phyloP scores from a whole-genome alignment of 2,797 vertebrate species.

The Rhodeus uyekii region DNA sequence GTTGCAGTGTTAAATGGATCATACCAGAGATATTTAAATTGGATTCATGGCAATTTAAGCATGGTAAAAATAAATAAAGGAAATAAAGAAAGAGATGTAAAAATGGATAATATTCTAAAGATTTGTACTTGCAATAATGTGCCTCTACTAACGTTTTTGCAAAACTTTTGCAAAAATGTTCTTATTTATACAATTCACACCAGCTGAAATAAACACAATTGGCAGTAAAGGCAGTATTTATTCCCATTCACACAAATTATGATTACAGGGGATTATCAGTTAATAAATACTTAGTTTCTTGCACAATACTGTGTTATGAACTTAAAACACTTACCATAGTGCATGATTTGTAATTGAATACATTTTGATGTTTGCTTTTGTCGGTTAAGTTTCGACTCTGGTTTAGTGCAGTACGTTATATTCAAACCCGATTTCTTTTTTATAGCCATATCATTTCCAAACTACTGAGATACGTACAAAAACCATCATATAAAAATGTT shows the following conservation, averaged over 20 bases:
- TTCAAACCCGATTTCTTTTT: background rate
- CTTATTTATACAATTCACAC: background rate
- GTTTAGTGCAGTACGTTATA: background rate
- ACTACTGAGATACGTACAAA: background rate
- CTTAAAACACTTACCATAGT: background rate
- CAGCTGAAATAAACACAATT: background rate
- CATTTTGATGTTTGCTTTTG: background rate
- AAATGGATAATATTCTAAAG: background rate
- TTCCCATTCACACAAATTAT: background rate
- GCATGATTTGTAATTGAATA: background rate
- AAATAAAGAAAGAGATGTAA: background rate
- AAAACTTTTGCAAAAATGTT: background rate
- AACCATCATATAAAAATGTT: background rate
- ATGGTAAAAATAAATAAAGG: background rate
- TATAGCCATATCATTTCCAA: background rate
- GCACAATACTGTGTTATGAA: background rate
- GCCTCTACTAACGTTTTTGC: background rate
- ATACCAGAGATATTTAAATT: conserved; percentile 15
- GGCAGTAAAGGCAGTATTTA: background rate
- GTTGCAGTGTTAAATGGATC: conserved; percentile 6
- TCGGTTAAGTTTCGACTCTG: background rate
- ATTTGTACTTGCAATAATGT: background rate
- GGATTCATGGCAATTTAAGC: background rate
- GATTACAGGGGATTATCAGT: background rate
- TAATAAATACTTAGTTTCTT: background rate